Conservation (phyloP, 2,797 vertebrate genomes). For the Esox lucius region DNA sequence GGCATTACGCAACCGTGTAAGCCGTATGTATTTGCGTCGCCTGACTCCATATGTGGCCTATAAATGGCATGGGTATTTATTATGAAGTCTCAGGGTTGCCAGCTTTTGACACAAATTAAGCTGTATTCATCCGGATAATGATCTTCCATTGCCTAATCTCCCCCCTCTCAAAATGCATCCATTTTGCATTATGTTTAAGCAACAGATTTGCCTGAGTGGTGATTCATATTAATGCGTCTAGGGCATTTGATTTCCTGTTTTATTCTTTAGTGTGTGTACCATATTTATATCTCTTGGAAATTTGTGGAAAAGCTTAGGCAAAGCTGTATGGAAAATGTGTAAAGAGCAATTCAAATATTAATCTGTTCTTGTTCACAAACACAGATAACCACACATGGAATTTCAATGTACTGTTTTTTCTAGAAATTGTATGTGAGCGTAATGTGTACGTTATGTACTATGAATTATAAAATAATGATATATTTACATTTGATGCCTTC, state of each 20-base stretch:
- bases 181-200: background rate
- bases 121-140: background rate
- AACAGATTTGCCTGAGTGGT: background rate
- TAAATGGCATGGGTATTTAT: background rate
- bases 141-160: background rate
- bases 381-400: background rate
- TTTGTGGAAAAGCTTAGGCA: background rate
- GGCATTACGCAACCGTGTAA: background rate
- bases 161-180: background rate
- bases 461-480: background rate
- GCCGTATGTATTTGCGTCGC: background rate
- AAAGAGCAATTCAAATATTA: background rate
- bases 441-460: slow-evolving; percentile 15
- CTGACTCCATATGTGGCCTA: background rate
- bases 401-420: slow-evolving; percentile 7
- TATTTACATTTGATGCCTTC: background rate
- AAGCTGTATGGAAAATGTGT: background rate
- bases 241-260: background rate
- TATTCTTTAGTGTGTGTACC: background rate
- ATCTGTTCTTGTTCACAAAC: background rate
- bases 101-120: background rate
- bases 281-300: background rate
- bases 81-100: background rate
- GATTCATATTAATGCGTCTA: background rate
- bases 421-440: slow-evolving; percentile 52